Percentiles rank a stretch among this genome's conserved stretches.
phyloP scores from a whole-genome alignment of 2,888 invertebrate species.

The Axea sp. region DNA sequence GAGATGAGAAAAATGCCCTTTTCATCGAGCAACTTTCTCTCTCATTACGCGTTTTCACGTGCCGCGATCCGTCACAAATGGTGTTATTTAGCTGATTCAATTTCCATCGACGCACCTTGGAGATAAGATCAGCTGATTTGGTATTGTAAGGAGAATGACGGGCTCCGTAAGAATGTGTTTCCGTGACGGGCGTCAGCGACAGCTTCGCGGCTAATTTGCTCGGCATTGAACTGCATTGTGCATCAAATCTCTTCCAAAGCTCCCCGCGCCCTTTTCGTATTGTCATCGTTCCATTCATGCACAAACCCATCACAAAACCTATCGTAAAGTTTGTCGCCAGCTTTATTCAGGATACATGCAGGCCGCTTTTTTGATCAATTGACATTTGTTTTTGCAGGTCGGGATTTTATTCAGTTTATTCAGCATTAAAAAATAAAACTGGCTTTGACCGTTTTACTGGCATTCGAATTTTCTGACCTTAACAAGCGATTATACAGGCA shows the following conservation, averaged over 20 bases:
- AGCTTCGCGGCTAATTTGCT: slow-evolving; percentile 78
- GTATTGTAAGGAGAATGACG: slow-evolving; percentile 58
- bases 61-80: slow-evolving; percentile 13
- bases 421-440: too few relatives aligned
- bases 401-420: too few relatives aligned
- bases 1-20: slow-evolving; percentile 9
- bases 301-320: slow-evolving; percentile 46
- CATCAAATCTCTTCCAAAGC: slow-evolving; percentile 69
- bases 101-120: slow-evolving; percentile 18
- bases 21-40: slow-evolving; percentile 19
- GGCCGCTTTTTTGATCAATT: slow-evolving; percentile 25
- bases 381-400: slow-evolving; percentile 46
- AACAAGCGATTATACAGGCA: too few relatives aligned
- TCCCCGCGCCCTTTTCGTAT: slow-evolving; percentile 62
- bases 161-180: slow-evolving; percentile 27
- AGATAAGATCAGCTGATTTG: slow-evolving; percentile 36
- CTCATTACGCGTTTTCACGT: too few relatives aligned
- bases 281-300: slow-evolving; percentile 65
- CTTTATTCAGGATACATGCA: slow-evolving; percentile 23
- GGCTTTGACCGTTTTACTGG: too few relatives aligned
- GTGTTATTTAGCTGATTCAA: slow-evolving; percentile 24
- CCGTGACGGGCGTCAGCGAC: slow-evolving; percentile 76
- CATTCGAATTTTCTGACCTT: too few relatives aligned
- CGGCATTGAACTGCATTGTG: slow-evolving; percentile 77
- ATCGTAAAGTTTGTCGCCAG: slow-evolving; percentile 43